These are phyloP conservation scores for Carcinoscorpius rotundicauda DNA, from an alignment of 1,140 invertebrate genomes.

Conservation along the genomic window DNA sequence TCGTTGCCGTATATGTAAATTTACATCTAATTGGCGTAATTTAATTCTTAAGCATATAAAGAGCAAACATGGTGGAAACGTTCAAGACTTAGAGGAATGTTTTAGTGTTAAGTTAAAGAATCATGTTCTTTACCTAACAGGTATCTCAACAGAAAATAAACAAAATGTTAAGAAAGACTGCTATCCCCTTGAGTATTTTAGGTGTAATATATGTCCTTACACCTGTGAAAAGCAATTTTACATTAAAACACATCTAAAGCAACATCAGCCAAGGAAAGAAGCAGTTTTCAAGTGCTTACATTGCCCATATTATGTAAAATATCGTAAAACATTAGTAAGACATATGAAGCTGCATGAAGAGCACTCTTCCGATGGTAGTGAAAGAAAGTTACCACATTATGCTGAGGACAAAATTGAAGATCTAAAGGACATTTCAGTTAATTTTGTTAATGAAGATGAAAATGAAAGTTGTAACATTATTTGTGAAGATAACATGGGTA, in stretches of 20 bases:
- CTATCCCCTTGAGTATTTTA: conserved; percentile 18
- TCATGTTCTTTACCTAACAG: too few species aligned
- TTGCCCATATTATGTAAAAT: conserved; percentile 42
- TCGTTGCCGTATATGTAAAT: conserved; percentile 58
- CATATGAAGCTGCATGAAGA: conserved; percentile 32
- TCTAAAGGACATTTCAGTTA: too few species aligned
- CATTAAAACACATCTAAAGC: conserved; percentile 53
- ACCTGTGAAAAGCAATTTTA: conserved; percentile 46
- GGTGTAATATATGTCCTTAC: conserved; percentile 63
- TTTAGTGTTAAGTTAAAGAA: too few species aligned
- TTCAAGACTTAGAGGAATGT: too few species aligned
- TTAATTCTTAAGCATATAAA: conserved; percentile 41
- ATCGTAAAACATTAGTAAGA: conserved; percentile 30
- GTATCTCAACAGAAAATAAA: too few species aligned
- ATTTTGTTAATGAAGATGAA: conserved; percentile 2
- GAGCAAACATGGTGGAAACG: conserved; percentile 6
- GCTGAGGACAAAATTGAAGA: too few species aligned
- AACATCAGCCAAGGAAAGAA: conserved; percentile 53
- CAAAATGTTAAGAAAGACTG: too few species aligned
- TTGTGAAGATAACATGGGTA: not conserved
- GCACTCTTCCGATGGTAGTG: not conserved
- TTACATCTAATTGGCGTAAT: conserved; percentile 64
- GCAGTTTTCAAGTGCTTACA: conserved; percentile 64
- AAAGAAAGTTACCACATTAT: too few species aligned
- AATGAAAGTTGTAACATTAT: conserved; percentile 11